These are phyloP conservation scores for Sarcophaga subvicina DNA, from an alignment of 2,888 invertebrate genomes.

Conservation along the genomic window DNA sequence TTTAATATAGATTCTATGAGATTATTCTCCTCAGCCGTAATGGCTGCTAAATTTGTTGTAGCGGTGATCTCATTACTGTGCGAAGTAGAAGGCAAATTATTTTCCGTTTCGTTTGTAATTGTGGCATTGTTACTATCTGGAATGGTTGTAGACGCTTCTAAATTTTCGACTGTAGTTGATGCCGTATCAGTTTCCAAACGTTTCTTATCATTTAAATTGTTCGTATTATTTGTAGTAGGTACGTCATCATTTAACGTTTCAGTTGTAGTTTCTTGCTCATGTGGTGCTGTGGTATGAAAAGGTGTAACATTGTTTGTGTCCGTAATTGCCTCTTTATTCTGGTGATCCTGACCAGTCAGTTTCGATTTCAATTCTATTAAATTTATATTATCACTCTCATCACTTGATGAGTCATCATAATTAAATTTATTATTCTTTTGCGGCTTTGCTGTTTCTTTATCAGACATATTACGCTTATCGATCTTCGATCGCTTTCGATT, in stretches of 20 bases:
- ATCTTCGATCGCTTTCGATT: conserved; percentile 30
- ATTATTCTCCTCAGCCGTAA: conserved; percentile 2
- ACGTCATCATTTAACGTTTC: conserved; percentile 1
- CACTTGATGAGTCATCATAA: conserved; percentile 45
- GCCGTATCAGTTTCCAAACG: neutral
- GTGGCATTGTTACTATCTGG: neutral
- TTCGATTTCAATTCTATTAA: conserved; percentile 63
- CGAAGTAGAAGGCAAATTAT: conserved; percentile 12
- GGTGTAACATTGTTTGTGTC: neutral
- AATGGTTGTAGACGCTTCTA: conserved; percentile 21
- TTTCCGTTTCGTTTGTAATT: neutral
- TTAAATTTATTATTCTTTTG: neutral
- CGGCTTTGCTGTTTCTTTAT: neutral
- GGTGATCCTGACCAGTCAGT: conserved; percentile 26
- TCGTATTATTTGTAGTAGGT: neutral
- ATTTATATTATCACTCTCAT: conserved; percentile 66
- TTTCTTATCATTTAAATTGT: neutral
- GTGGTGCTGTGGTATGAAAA: neutral
- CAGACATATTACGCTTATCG: conserved; percentile 11
- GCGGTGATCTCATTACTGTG: neutral
- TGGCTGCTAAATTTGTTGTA: neutral
- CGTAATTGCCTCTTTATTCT: neutral
- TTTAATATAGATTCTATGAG: neutral
- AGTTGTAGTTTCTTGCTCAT: neutral
- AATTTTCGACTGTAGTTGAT: conserved; percentile 7